These are phyloP conservation scores for Euplagia quadripunctaria DNA, from an alignment of 2,888 invertebrate genomes.

Conservation along the genomic window DNA sequence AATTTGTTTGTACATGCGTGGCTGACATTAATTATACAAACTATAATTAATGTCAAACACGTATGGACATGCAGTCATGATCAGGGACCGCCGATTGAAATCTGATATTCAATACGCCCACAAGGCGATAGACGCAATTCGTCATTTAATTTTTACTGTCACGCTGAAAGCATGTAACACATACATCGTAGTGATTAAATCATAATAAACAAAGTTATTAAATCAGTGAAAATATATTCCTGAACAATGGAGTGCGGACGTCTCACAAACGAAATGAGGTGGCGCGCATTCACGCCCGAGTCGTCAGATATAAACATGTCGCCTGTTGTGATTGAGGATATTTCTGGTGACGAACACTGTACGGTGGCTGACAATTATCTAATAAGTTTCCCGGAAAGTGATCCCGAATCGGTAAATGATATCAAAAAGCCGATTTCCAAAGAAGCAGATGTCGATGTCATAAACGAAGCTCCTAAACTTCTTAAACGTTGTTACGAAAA, in stretches of 20 bases:
- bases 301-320: conserved; percentile 58
- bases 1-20: neutral
- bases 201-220: conserved; percentile 61
- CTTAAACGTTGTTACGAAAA: conserved; percentile 74
- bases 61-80: conserved; percentile 42
- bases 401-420: conserved; percentile 59
- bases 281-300: conserved; percentile 67
- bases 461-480: conserved; percentile 61
- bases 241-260: conserved; percentile 77
- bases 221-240: conserved; percentile 49
- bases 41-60: conserved; percentile 22
- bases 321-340: conserved; percentile 63
- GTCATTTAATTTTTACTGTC: conserved; percentile 59
- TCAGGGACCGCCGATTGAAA: conserved; percentile 72
- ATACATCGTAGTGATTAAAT: conserved; percentile 47
- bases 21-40: neutral
- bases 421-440: conserved; percentile 57
- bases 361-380: conserved; percentile 69
- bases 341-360: conserved; percentile 59
- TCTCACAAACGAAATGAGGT: conserved; percentile 67
- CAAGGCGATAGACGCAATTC: conserved; percentile 60
- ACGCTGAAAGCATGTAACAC: conserved; percentile 47
- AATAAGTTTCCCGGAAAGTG: conserved; percentile 74
- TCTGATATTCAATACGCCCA: conserved; percentile 76
- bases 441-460: conserved; percentile 43